Conservation (phyloP, 2,888 invertebrate species). For the Nomada fucata region DNA sequence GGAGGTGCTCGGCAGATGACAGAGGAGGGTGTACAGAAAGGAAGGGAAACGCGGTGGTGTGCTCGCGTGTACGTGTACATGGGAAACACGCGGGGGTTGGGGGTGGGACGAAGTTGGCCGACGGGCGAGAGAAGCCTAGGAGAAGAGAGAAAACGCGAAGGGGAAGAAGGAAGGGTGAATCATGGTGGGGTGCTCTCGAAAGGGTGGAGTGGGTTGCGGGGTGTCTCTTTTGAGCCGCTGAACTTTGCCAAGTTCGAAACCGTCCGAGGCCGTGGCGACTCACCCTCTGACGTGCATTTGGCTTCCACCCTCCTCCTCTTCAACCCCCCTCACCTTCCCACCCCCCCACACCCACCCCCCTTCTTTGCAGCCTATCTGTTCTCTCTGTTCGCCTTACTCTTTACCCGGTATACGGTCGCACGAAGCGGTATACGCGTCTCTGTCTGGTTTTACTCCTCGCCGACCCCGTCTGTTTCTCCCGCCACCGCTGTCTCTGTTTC, state of each 20-base stretch:
- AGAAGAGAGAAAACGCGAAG: slow-evolving; percentile 45
- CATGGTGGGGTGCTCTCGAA: slow-evolving; percentile 68
- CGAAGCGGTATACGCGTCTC: slow-evolving; percentile 18
- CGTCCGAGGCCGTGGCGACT: slow-evolving; percentile 75
- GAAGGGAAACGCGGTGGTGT: slow-evolving; percentile 2
- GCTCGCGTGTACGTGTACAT: background rate
- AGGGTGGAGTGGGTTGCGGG: slow-evolving; percentile 65
- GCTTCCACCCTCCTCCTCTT: slow-evolving; percentile 48
- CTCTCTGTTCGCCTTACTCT: slow-evolving; percentile 4
- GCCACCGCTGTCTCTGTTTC: slow-evolving; percentile 1
- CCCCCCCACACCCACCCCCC: background rate
- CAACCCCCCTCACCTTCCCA: slow-evolving; percentile 16
- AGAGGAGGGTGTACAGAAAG: slow-evolving; percentile 9
- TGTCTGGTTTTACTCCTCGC: slow-evolving; percentile 37
- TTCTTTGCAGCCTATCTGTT: slow-evolving; percentile 26
- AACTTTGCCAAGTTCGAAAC: slow-evolving; percentile 82
- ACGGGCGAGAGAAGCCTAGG: slow-evolving; percentile 63
- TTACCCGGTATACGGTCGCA: background rate
- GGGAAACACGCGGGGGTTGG: slow-evolving; percentile 32
- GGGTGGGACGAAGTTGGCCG: slow-evolving; percentile 51
- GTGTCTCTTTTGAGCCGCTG: slow-evolving; percentile 80
- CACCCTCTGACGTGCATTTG: slow-evolving; percentile 61
- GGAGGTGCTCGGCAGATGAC: slow-evolving; percentile 59
- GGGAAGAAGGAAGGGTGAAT: slow-evolving; percentile 62
- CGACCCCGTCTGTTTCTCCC: slow-evolving; percentile 32